Evolutionary conservation across 1,140 invertebrate genomes (phyloP).

Genomic region (Aphaenogaster floridana): DNA sequence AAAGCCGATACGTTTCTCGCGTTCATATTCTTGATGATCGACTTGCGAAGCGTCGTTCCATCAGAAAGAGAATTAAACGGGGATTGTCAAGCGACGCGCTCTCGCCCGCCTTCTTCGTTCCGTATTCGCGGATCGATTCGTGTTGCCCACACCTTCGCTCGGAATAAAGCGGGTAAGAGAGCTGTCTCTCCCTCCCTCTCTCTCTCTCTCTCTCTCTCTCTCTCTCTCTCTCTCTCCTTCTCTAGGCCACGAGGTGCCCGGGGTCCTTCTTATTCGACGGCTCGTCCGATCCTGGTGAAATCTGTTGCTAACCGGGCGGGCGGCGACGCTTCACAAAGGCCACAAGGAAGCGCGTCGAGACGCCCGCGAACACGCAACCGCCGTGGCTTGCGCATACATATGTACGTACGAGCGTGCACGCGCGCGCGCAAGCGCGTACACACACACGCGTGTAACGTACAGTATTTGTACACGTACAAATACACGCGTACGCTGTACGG

Average conservation of each 20-base stretch:
- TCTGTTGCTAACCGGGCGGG: slow-evolving; percentile 84
- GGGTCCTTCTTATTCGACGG: slow-evolving; percentile 67
- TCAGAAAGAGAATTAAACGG: slow-evolving; percentile 35
- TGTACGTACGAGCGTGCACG: not conserved
- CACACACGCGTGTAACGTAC: not conserved
- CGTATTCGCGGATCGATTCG: slow-evolving; percentile 44
- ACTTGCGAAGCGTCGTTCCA: not conserved
- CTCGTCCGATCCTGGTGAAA: slow-evolving; percentile 80
- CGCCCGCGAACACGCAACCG: slow-evolving; percentile 72
- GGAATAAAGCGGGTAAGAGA: slow-evolving; percentile 28
- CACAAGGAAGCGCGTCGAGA: slow-evolving; percentile 74
- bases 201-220: not conserved
- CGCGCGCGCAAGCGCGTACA: slow-evolving; percentile 26
- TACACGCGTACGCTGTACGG: not conserved
- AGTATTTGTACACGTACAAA: too few relatives aligned
- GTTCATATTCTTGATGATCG: slow-evolving; percentile 15
- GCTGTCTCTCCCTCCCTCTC: not conserved
- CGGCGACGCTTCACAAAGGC: slow-evolving; percentile 71
- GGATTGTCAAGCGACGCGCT: slow-evolving; percentile 37
- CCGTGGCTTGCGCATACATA: slow-evolving; percentile 18
- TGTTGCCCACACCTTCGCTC: slow-evolving; percentile 40
- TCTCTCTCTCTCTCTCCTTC: not conserved
- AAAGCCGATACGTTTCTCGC: not conserved
- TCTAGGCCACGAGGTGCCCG: not conserved
- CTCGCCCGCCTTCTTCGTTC: slow-evolving; percentile 25